Evolutionary conservation across 2,113 vertebrate species (phyloP).

Genomic region (Mesitornis unicolor): DNA sequence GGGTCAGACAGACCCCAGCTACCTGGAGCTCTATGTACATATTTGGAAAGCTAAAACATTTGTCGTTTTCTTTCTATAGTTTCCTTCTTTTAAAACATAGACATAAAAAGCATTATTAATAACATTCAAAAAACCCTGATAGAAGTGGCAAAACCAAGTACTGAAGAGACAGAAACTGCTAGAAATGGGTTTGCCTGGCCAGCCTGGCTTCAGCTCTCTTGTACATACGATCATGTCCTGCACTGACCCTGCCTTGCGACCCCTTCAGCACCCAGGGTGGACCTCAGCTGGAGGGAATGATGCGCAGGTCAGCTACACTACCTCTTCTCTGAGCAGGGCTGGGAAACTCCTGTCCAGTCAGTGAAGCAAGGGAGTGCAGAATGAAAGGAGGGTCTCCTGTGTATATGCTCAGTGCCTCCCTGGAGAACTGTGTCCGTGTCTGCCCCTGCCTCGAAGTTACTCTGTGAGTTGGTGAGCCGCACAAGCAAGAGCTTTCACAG

Average conservation of each 20-base stretch:
- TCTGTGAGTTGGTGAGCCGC: neutral
- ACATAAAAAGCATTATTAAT: neutral
- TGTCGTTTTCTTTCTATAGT: neutral
- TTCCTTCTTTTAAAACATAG: neutral
- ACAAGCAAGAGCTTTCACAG: neutral
- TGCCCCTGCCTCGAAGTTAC: neutral
- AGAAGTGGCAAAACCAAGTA: neutral
- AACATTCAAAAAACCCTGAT: neutral
- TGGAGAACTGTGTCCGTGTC: neutral
- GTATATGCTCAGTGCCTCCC: neutral
- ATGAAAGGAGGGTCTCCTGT: neutral
- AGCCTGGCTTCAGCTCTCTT: neutral
- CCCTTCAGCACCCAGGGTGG: neutral
- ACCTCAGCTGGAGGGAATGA: neutral
- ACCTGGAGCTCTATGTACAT: neutral
- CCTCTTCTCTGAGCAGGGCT: neutral
- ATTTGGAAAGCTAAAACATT: neutral
- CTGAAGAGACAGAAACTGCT: neutral
- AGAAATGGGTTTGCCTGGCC: neutral
- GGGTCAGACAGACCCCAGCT: neutral
- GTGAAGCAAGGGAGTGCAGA: neutral
- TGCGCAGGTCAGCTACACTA: neutral
- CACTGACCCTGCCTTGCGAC: neutral
- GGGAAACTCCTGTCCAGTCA: neutral
- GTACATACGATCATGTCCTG: neutral